phyloP scores from a whole-genome alignment of 2,113 vertebrate species.

The Trichomycterus rosablanca region DNA sequence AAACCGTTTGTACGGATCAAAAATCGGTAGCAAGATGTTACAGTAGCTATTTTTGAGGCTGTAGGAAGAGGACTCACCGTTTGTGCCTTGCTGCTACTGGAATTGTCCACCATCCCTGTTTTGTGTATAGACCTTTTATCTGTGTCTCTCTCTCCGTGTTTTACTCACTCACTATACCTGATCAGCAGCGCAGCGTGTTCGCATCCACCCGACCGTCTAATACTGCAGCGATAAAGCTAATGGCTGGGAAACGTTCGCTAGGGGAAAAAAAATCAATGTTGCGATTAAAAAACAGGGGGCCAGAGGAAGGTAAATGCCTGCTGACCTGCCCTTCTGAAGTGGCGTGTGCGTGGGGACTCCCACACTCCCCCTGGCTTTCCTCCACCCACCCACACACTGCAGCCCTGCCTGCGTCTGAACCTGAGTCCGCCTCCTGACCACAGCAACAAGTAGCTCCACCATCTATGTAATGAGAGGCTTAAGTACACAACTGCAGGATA shows the following conservation, averaged over 20 bases:
- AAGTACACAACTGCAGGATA: too few species aligned
- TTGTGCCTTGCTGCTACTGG: conserved; percentile 63
- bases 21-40: conserved; percentile 50
- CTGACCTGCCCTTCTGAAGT: conserved; percentile 57
- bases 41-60: conserved; percentile 48
- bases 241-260: neutral
- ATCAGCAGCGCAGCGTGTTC: conserved; percentile 45
- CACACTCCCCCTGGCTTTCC: conserved; percentile 65
- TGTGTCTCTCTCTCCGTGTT: too few species aligned
- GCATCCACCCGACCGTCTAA: conserved; percentile 42
- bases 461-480: too few species aligned
- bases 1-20: too few species aligned
- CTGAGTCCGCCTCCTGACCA: conserved; percentile 59
- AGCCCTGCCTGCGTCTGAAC: neutral
- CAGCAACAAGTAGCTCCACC: conserved; percentile 44
- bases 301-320: conserved; percentile 57
- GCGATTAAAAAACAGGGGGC: conserved; percentile 44
- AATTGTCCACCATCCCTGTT: conserved; percentile 69
- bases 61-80: conserved; percentile 65
- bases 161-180: conserved; percentile 40
- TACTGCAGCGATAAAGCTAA: conserved; percentile 26
- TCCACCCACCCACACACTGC: conserved; percentile 42
- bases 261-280: conserved; percentile 34
- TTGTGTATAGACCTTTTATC: conserved; percentile 44
- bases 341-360: conserved; percentile 66